phyloP scores from a whole-genome alignment of 2,113 vertebrate genomes.

The Amphiprion percula region DNA sequence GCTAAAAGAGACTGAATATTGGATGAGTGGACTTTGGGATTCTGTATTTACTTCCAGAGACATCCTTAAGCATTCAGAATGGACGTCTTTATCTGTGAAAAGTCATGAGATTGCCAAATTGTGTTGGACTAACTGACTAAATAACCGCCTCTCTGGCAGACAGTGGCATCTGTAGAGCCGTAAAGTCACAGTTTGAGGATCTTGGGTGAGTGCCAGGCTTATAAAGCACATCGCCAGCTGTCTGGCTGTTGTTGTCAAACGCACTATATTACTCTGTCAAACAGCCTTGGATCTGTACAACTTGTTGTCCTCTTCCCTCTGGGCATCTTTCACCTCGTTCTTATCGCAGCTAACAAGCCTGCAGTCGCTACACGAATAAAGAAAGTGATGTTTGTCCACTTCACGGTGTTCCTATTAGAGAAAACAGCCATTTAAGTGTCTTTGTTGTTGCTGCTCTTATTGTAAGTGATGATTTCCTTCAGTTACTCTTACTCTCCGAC shows the following conservation, averaged over 20 bases:
- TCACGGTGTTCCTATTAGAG: not conserved
- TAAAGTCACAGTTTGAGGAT: constrained; percentile 7
- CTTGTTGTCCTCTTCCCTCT: not conserved
- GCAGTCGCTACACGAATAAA: not conserved
- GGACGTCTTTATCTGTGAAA: not conserved
- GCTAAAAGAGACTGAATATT: too few relatives aligned
- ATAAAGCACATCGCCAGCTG: constrained; percentile 29
- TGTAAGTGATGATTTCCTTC: not conserved
- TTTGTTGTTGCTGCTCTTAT: not conserved
- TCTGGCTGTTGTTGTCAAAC: constrained; percentile 6
- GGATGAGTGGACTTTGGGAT: not conserved
- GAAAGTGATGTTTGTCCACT: constrained; percentile 3
- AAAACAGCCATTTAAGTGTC: not conserved
- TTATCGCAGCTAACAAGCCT: not conserved
- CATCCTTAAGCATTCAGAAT: not conserved
- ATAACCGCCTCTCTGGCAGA: not conserved
- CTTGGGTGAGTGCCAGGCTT: constrained; percentile 25
- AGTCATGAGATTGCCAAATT: not conserved
- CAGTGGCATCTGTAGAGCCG: constrained; percentile 8
- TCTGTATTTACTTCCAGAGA: not conserved
- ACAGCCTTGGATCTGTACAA: not conserved
- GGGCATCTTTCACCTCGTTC: not conserved
- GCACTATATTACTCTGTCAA: constrained; percentile 14
- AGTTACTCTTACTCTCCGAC: too few relatives aligned
- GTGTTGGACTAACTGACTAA: not conserved